phyloP scores from a whole-genome alignment of 1,140 invertebrate species.

The Sycophaga agraensis region DNA sequence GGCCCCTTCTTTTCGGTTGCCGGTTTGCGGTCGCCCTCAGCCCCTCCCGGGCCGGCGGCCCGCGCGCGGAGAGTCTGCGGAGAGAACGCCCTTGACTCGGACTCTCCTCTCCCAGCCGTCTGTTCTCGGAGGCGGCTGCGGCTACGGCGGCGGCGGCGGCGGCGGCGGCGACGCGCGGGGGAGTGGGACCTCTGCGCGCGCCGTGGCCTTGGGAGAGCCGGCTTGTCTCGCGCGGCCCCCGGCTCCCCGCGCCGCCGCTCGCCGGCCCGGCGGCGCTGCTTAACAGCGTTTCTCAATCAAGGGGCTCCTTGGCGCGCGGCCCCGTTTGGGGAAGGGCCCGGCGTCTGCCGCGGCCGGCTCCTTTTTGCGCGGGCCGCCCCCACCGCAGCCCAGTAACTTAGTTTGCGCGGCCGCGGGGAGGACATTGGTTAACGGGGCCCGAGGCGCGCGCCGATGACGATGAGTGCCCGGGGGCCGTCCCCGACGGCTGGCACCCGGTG shows the following conservation, averaged over 20 bases:
- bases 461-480: no score
- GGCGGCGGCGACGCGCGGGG: conserved; percentile 36
- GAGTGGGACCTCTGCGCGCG: conserved; percentile 43
- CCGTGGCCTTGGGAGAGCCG: conserved; percentile 50
- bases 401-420: not conserved
- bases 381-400: not conserved
- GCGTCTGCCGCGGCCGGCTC: not conserved
- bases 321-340: not conserved
- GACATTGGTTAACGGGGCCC: no score
- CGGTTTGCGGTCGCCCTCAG: conserved; percentile 2
- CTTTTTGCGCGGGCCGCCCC: not conserved
- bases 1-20: conserved; percentile 30
- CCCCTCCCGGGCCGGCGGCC: conserved; percentile 16
- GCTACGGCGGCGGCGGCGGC: not conserved
- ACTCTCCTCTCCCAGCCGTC: conserved; percentile 28
- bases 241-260: not conserved
- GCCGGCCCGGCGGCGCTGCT: conserved; percentile 19
- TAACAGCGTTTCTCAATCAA: conserved; percentile 52
- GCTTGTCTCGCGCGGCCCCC: conserved; percentile 42
- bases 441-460: no score
- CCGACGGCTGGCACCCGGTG: no score
- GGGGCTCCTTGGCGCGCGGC: conserved; percentile 4
- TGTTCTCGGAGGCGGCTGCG: not conserved
- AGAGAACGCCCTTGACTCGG: conserved; percentile 53
- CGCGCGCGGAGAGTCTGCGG: conserved; percentile 17